These are phyloP conservation scores for Portunus trituberculatus DNA, from an alignment of 1,140 invertebrate species.

Conservation along the genomic window DNA sequence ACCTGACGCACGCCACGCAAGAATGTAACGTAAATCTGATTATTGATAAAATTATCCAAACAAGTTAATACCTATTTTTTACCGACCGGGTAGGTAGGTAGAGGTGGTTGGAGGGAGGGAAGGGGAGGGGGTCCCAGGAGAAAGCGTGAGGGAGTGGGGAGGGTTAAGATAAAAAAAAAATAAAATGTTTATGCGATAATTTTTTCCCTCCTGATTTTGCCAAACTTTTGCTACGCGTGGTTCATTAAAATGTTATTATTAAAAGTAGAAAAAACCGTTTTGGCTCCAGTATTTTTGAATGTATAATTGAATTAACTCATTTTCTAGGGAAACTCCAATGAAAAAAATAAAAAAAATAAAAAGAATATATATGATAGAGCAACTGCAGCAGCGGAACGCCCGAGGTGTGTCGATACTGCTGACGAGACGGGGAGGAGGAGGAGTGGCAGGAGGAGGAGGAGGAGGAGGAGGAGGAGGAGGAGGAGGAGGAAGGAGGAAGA, in stretches of 20 bases:
- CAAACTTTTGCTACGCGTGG: background rate
- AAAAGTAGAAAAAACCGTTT: background rate
- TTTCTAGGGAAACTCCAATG: background rate
- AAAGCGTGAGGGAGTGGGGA: no score
- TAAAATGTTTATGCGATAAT: background rate
- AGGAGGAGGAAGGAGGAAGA: background rate
- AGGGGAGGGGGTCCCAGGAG: no score
- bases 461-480: background rate
- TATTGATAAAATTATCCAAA: constrained; percentile 16
- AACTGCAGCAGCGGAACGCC: no score
- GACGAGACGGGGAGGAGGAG: background rate
- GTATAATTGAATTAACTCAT: constrained; percentile 24
- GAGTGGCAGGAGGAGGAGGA: background rate
- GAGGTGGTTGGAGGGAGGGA: no score
- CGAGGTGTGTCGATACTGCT: no score
- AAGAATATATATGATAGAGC: background rate
- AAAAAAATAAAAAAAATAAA: no score
- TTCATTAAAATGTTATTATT: constrained; percentile 25
- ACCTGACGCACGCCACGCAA: background rate
- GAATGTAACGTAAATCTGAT: background rate
- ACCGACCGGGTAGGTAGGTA: no score
- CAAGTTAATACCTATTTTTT: background rate
- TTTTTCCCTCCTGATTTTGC: constrained; percentile 1
- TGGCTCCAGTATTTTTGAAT: background rate
- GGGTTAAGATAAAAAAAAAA: background rate